phyloP scores from a whole-genome alignment of 2,113 vertebrate genomes.

The Dissostichus mawsoni region DNA sequence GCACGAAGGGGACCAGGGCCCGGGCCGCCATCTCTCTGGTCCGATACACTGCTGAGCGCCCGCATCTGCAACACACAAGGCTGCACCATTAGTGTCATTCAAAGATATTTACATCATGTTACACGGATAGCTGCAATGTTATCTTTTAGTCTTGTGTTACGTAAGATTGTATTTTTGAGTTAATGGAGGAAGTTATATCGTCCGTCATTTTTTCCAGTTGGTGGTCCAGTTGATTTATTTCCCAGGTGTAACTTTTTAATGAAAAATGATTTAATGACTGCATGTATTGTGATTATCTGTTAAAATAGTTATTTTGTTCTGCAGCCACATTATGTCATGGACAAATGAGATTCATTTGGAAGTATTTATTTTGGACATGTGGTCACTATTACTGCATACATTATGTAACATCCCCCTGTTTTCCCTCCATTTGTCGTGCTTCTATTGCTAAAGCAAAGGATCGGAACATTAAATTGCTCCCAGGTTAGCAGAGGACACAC shows the following conservation, averaged over 20 bases:
- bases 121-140: neutral
- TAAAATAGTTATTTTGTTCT: constrained; percentile 14
- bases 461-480: constrained; percentile 11
- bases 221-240: constrained; percentile 21
- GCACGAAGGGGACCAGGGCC: constrained; percentile 93
- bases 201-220: neutral
- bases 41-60: constrained; percentile 88
- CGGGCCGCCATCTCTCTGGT: constrained; percentile 92
- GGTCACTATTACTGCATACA: constrained; percentile 5
- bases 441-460: neutral
- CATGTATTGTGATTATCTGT: neutral
- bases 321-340: constrained; percentile 25
- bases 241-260: constrained; percentile 4
- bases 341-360: neutral
- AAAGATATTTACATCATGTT: constrained; percentile 1
- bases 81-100: neutral
- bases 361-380: constrained; percentile 34
- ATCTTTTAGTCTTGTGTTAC: neutral
- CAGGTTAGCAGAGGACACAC: constrained; percentile 12
- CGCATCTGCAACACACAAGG: constrained; percentile 83
- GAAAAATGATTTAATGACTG: constrained; percentile 14
- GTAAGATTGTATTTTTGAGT: neutral
- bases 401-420: constrained; percentile 25
- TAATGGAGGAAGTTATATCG: neutral
- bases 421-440: neutral